phyloP scores from a whole-genome alignment of 1,140 invertebrate genomes.

The Brevipalpus yothersi region DNA sequence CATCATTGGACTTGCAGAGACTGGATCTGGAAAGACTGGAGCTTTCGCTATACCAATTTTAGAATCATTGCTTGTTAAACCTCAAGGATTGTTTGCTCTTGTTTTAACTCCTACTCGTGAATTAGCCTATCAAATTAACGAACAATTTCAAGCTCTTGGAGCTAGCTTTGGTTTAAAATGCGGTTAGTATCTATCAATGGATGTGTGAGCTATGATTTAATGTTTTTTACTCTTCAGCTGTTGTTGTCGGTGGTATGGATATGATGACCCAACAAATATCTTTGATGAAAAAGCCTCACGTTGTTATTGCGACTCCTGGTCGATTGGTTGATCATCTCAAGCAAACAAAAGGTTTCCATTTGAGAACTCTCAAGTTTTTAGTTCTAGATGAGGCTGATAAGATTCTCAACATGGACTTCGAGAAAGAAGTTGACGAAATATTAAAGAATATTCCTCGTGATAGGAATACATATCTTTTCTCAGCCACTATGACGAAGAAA shows the following conservation, averaged over 20 bases:
- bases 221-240: constrained; percentile 26
- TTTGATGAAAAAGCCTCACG: constrained; percentile 80
- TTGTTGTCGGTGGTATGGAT: constrained; percentile 93
- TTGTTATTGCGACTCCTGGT: constrained; percentile 78
- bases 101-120: constrained; percentile 89
- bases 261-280: constrained; percentile 76
- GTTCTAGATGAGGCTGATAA: constrained; percentile 91
- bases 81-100: constrained; percentile 77
- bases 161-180: constrained; percentile 70
- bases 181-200: constrained; percentile 18
- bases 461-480: constrained; percentile 66
- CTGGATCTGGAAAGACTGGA: constrained; percentile 87
- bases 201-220: background rate
- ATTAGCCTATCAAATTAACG: constrained; percentile 44
- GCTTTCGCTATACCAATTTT: constrained; percentile 89
- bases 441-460: constrained; percentile 69
- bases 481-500: constrained; percentile 96
- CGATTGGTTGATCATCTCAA: constrained; percentile 68
- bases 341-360: constrained; percentile 78
- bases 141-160: constrained; percentile 32
- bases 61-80: constrained; percentile 62
- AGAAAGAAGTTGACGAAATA: constrained; percentile 86
- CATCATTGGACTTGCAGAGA: constrained; percentile 87
- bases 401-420: constrained; percentile 88
- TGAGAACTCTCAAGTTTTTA: constrained; percentile 62